Base-by-base conservation (phyloP, 2,888 invertebrate species). In the Crepidodera aurea region DNA sequence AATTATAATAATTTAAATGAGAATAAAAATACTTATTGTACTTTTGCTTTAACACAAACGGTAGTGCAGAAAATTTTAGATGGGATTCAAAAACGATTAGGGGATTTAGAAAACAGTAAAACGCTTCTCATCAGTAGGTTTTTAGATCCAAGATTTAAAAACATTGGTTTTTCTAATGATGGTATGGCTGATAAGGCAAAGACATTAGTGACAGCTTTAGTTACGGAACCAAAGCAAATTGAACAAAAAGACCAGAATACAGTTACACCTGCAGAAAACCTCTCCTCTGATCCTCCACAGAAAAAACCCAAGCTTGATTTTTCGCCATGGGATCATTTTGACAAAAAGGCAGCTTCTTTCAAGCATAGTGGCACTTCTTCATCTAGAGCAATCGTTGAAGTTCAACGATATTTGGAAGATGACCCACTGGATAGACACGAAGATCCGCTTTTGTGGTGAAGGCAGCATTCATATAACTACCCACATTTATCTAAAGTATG, bases 131-230 rank as follows among this genome's bases (percentile, higher is more conserved):
- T 51, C 5, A 50, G 42, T 16, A 56, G 27, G n/a, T 61, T 56
- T 40, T 12, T 61, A n/a, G 56, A 51, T 19, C 61, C 61, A 6
- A 51, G 60, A 34, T 61, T 48, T 13, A 55, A 61, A 61, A 61
- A 50, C 18, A 13, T 61, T 22, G 55, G 19, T 13, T 61, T 61
- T 55, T 50, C 27, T 12, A 32, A 39, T n/a, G 60, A 61, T 15
- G 10, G 7, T 3, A 29, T 42, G 1, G 51, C 34, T 25, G 51
- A 61, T 8, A 50, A 19, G 6, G 40, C 60, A 1, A 55, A 61
- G 29, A 50, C 55, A 50, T 13, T 54, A 29, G 42, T 60, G 19
- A 53, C 40, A 13, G 50, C 19, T 16, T 32, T 51, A 13, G 44
- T 59, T 27, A 18, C 46, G 10, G 34, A 53, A 53, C 51, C 53